Conservation (phyloP, 2,888 invertebrate species). For the Seira sanloemensis region DNA sequence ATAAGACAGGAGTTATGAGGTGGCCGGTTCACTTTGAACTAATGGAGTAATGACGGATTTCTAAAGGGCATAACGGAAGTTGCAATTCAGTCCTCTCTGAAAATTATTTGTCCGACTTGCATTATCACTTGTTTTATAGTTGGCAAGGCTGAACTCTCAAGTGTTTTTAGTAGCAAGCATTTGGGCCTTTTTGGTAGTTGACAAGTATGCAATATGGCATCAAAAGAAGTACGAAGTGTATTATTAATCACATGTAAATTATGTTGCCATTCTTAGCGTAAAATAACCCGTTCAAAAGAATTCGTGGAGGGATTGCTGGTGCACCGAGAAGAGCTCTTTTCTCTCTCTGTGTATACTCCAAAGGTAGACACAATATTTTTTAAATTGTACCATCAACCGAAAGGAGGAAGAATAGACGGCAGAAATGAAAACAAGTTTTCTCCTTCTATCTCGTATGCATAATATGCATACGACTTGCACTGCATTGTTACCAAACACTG, state of each 20-base stretch:
- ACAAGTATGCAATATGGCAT: not conserved
- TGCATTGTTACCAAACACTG: conserved; percentile 3
- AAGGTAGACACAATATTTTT: conserved; percentile 54
- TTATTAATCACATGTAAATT: conserved; percentile 54
- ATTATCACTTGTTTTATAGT: not conserved
- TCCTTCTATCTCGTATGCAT: conserved; percentile 9
- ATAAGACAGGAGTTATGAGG: not conserved
- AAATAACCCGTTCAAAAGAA: conserved; percentile 40
- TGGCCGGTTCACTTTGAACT: not conserved
- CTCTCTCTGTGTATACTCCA: not conserved
- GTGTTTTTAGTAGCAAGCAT: too few relatives aligned
- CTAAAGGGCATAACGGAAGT: not conserved
- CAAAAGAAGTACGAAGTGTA: not conserved
- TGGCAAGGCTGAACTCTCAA: too few relatives aligned
- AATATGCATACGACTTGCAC: not conserved
- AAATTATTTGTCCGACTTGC: not conserved
- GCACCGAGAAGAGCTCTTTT: conserved; percentile 7
- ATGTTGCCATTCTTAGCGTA: conserved; percentile 51
- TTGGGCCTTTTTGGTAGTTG: not conserved
- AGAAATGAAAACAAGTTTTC: conserved; percentile 40
- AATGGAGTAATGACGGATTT: not conserved
- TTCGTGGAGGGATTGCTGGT: conserved; percentile 20
- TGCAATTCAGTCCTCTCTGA: too few relatives aligned
- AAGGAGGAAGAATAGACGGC: conserved; percentile 13
- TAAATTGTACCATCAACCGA: conserved; percentile 51